phyloP scores from a whole-genome alignment of 2,797 vertebrate species.

The Artibeus lituratus region DNA sequence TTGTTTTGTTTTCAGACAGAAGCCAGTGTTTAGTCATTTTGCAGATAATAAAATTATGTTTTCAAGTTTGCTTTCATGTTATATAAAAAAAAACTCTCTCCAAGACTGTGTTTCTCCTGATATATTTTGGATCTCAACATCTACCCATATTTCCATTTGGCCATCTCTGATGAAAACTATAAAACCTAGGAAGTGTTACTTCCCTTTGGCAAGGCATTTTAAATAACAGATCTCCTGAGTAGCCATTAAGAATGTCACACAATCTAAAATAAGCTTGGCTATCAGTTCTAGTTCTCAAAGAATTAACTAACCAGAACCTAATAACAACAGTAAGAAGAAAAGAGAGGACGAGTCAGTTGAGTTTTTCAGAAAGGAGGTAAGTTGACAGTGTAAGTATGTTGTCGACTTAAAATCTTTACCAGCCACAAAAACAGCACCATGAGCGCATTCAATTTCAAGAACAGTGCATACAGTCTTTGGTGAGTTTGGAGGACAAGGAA shows the following conservation, averaged over 20 bases:
- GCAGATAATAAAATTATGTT: constrained; percentile 25
- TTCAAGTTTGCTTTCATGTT: constrained; percentile 28
- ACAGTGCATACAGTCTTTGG: constrained; percentile 83
- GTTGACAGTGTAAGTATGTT: neutral
- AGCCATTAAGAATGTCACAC: neutral
- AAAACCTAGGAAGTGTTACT: neutral
- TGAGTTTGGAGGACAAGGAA: constrained; percentile 86
- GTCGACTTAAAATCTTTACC: constrained; percentile 83
- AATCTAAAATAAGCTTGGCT: neutral
- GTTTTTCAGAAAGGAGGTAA: constrained; percentile 4
- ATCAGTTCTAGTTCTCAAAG: constrained; percentile 20
- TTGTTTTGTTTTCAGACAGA: constrained; percentile 29
- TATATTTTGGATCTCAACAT: neutral
- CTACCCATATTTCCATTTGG: neutral
- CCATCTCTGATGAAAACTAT: neutral
- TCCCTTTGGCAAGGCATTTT: neutral
- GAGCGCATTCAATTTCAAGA: constrained; percentile 91
- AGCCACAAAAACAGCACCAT: constrained; percentile 92
- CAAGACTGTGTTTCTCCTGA: neutral
- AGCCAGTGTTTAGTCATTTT: constrained; percentile 36
- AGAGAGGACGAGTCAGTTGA: neutral
- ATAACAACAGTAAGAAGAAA: constrained; percentile 38
- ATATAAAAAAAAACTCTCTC: constrained; percentile 25
- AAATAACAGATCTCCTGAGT: neutral
- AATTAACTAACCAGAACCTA: constrained; percentile 30